Evolutionary conservation across 1,140 invertebrate genomes (phyloP), one percentile per base, ranked within the genome.

Genomic region (Drosophila mojavensis): DNA sequence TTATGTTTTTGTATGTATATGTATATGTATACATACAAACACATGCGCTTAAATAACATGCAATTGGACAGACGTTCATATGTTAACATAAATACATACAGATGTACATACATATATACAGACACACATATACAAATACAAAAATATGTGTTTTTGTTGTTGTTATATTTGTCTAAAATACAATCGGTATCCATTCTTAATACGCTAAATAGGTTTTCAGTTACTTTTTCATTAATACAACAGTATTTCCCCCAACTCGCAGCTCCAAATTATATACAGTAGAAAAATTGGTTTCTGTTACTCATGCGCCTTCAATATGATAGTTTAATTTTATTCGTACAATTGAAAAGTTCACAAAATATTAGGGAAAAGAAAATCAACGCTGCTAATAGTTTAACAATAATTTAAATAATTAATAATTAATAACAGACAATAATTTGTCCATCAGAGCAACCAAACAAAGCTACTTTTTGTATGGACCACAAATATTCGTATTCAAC

Each of bases 291-390:
- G 86, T 91, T 91, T 90, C 81, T 91, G 84, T 91, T 91, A 91
- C 89, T 91, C 90, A 91, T 91, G 90, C 90, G 90, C 90, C 78
- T 90, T 82, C 80, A 82, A 86, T 78, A 81, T 90, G 75, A 90
- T 90, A 91, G 90, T 91, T 91, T 91, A 86, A 83, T 89, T 89
- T 90, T 91, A 91, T 86, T 90, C 90, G 90, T 91, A 91, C 90
- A 91, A 91, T 91, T 84, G 90, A 91, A 91, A 90, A 91, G 90
- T 91, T 91, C 82, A 75, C 80, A 75, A 71, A 80, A 83, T 70
- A 73, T 69, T 72, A 72, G 63, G 36, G 61, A 80, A 73, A 78
- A 72, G 64, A 58, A 71, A 56, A 67, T 41, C 60, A 30, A 67
- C 45, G 45, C 60, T 48, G 11, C 33, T 77, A 33, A 28, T 59